Evolutionary conservation across 2,797 vertebrate species (phyloP), one percentile per base, ranked within the genome.

Genomic region (Parauchenoglanis punctatus): DNA sequence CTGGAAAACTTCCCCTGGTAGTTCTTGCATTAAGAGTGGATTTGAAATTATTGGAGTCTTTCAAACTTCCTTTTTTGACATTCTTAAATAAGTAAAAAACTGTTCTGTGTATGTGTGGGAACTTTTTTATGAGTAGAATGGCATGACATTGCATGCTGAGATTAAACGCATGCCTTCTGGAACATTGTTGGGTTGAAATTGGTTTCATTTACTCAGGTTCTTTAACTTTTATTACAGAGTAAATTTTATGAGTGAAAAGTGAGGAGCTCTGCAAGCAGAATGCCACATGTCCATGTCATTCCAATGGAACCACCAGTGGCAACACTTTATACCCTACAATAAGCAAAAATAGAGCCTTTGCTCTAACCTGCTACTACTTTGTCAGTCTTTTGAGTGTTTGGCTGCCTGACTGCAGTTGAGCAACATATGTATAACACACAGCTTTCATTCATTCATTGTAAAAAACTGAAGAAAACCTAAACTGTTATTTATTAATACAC

Each of bases 161-260:
- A 75, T 75, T 10, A 81, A 77, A 49, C 13, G 28, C 46, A 72
- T 77, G 58, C 75, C 59, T 83, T 65, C 54, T n/a, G 11, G 54
- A 54, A 18, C 63, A 59, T 83, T 86, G 77, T 68, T 70, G 28
- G 75, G 49, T 52, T 56, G 11, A 81, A 81, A 86, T 40, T 80
- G 54, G 68, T 88, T 67, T 75, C 70, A 44, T 63, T 86, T 59
- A 15, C 49, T 44, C 8, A 67, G 68, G 44, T 58, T 82, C 44
- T 80, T 82, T 65, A 84, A 87, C 58, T 84, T 83, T 87, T 88
- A 84, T 70, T 72, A 31, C 84, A 59, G 70, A 75, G 46, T 80
- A 61, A 81, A 65, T 20, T 75, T 85, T 73, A 63, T 59, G n/a
- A 70, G 75, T 40, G 18, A 81, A 73, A 81, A 28, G 7, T 40